Evolutionary conservation across 2,113 vertebrate species (phyloP).

Genomic region (Clarias batrachus): DNA sequence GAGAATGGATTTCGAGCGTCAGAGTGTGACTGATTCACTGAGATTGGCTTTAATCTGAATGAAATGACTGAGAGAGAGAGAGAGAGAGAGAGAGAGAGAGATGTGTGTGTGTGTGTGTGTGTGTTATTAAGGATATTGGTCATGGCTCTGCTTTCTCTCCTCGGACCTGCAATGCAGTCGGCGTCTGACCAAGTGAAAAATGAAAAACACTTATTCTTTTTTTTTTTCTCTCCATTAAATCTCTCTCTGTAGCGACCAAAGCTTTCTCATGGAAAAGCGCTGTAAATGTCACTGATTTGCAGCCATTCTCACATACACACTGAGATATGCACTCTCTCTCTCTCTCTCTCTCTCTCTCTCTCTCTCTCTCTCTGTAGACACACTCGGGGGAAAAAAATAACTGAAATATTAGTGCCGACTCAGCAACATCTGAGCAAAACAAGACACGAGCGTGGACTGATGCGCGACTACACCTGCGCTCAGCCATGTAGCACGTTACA

Average conservation of each 20-base stretch:
- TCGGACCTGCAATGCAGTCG: constrained; percentile 22
- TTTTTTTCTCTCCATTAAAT: background rate
- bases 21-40: constrained; percentile 14
- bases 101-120: background rate
- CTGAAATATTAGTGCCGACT: constrained; percentile 22
- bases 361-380: background rate
- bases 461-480: background rate
- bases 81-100: background rate
- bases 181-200: background rate
- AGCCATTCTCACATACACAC: background rate
- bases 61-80: background rate
- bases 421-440: constrained; percentile 19
- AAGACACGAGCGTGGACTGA: background rate
- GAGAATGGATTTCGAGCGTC: background rate
- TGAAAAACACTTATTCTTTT: background rate
- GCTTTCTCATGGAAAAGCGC: background rate
- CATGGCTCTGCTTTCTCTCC: constrained; percentile 16
- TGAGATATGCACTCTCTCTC: background rate
- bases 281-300: background rate
- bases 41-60: background rate
- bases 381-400: background rate
- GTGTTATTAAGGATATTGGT: constrained; percentile 12
- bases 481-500: background rate
- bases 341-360: background rate
- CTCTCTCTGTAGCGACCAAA: background rate